phyloP scores from a whole-genome alignment of 2,888 invertebrate species.

The Tinea semifulvella region DNA sequence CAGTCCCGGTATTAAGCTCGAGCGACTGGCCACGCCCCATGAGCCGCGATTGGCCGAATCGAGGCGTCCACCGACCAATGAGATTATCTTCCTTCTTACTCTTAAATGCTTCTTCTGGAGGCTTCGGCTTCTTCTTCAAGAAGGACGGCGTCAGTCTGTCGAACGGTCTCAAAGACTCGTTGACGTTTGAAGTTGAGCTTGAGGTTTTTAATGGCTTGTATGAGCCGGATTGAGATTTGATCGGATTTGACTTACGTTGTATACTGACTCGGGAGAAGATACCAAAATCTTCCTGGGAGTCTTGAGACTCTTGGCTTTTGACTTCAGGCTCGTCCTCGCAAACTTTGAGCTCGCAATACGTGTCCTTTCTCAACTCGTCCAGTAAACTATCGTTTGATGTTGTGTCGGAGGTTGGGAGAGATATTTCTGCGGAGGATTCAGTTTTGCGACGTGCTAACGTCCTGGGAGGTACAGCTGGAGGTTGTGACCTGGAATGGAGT shows the following conservation, averaged over 20 bases:
- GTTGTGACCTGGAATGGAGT: too few relatives aligned
- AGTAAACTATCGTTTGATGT: conserved; percentile 49
- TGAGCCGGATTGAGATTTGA: conserved; percentile 37
- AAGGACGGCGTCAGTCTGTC: conserved; percentile 58
- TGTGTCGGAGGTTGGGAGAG: conserved; percentile 22
- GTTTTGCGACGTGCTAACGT: background rate
- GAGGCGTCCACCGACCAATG: conserved; percentile 51
- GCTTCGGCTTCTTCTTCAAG: conserved; percentile 51
- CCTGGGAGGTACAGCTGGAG: background rate
- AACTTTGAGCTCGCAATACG: conserved; percentile 50
- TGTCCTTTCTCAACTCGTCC: conserved; percentile 49
- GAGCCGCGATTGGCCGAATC: conserved; percentile 54
- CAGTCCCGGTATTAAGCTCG: conserved; percentile 34
- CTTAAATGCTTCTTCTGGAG: conserved; percentile 32
- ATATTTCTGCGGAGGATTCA: too few relatives aligned
- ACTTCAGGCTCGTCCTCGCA: conserved; percentile 41
- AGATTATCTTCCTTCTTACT: conserved; percentile 48
- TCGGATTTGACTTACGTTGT: conserved; percentile 58
- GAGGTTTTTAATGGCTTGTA: conserved; percentile 47
- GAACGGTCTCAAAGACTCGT: conserved; percentile 47
- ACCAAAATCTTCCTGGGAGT: conserved; percentile 29
- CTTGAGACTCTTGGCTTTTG: conserved; percentile 24
- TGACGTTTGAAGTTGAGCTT: conserved; percentile 55
- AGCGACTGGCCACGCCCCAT: conserved; percentile 53
- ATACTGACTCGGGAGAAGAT: conserved; percentile 49